Base-by-base conservation (phyloP, 2,797 vertebrate species). In the Diglossa cyanea region DNA sequence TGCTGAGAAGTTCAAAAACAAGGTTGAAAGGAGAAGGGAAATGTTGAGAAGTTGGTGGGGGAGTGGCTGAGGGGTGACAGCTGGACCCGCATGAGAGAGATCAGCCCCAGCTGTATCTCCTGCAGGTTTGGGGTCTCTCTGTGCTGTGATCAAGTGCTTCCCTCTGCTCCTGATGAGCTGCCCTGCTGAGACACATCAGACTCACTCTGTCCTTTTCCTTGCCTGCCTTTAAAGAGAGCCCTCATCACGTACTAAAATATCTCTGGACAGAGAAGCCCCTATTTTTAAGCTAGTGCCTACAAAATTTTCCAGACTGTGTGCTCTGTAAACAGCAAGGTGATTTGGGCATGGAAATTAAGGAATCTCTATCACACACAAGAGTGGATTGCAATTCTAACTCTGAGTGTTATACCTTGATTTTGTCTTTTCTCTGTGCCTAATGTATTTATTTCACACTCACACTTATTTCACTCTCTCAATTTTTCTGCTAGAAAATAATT, bases 281-380 rank as follows among this genome's bases (percentile, higher is more conserved):
- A 0, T 79, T 93, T 76, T 75, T 18, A 57, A 61, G 11, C 12
- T 53, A 55, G 7, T 10, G 31, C 15, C 24, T 66, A 17, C 30
- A 73, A 33, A 48, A 48, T 53, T 80, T 42, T 71, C 31, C 25
- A 35, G 21, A 6, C 10, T 13, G 0, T 57, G 42, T 30, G 4
- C 33, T 65, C 39, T 84, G 31, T 54, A 68, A 78, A 37, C 23
- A 74, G 33, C 13, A 15, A 4, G 14, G 17, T 63, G 24, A 10
- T 45, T 42, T 42, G 26, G 50, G 11, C 2, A 18, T 8, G 33
- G 33, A 30, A 77, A n/a, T 20, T 23, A 33, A 17, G 23, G 30
- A n/a, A 63, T 68, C 31, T 42, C 2, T 26, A 1, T 23, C 17
- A 58, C 0, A 0, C 10, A 12, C 7, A 11, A 23, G 15, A 73